Conservation (phyloP, 2,113 vertebrate species). For the Tretioscincus oriximinensis region DNA sequence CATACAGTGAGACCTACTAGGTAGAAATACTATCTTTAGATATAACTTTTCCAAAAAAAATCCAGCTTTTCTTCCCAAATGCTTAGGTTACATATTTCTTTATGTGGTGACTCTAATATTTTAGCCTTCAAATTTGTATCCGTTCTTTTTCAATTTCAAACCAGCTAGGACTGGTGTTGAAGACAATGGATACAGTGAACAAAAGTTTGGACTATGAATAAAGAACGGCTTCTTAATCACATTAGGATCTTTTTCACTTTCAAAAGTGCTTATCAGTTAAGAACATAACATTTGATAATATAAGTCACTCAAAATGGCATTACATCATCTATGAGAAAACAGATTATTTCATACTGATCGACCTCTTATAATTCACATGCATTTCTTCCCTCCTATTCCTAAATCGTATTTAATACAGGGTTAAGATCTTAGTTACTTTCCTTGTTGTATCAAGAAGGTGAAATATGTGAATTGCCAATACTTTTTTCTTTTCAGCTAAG, state of each 20-base stretch:
- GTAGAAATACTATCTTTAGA: background rate
- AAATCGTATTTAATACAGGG: background rate
- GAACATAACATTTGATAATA: background rate
- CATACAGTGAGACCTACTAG: too few species aligned
- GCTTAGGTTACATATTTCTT: background rate
- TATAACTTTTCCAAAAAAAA: background rate
- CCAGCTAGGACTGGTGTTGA: background rate
- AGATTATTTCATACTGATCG: background rate
- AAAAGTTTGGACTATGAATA: background rate
- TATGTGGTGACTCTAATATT: background rate
- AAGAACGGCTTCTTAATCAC: rapidly evolving
- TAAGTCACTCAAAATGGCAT: background rate
- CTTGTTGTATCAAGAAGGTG: slow-evolving; percentile 22
- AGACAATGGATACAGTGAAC: background rate
- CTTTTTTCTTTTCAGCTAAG: slow-evolving; percentile 31
- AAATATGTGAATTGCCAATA: slow-evolving; percentile 9
- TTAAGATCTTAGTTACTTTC: slow-evolving; percentile 14
- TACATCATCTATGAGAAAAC: background rate
- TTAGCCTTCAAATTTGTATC: background rate
- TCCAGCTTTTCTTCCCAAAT: background rate
- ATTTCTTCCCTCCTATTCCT: background rate
- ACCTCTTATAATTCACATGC: background rate
- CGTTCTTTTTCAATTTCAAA: background rate
- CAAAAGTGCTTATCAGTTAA: background rate
- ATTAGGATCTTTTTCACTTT: background rate